Evolutionary conservation across 2,888 invertebrate genomes (phyloP), one percentile per base, ranked within the genome.

Genomic region (Drosophila neotestacea): DNA sequence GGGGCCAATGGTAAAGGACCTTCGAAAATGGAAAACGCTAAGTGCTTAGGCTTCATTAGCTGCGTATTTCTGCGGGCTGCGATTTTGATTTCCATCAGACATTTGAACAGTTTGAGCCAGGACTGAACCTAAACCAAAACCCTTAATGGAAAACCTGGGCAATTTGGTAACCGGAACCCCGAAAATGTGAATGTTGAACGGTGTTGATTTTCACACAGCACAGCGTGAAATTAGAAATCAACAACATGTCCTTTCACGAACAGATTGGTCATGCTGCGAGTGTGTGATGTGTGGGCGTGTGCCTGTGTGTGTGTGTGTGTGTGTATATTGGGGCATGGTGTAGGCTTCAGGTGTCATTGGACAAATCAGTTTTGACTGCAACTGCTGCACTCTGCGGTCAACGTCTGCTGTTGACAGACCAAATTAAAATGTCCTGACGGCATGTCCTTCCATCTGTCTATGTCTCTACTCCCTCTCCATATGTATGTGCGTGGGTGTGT

Each of bases 151-250:
- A 38, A 32, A 11, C 38, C 39, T 11, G 11, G 36, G 13, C 30
- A 48, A 48, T 54, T 39, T 13, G 39, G 39, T 30, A 54, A 54
- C 27, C 56, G 36, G 36, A 46, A 44, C 34, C 9, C 56, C 30
- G 46, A 16, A 22, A 42, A 36, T 16, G n/a, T 30, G 62, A 56
- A 56, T 48, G 59, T 59, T 58, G 81, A 70, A 78, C 82, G 81
- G 90, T 88, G 88, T 78, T 86, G 89, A 90, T 79, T 90, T 90
- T 90, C 90, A 84, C 88, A 88, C 90, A 84, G 77, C 90, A 71
- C 79, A 86, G 77, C 90, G 90, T 90, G 90, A 90, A 84, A 84
- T 84, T 84, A 89, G 89, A 84, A 84, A 87, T 83, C 89, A 89
- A 85, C 89, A 87, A 87, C 72, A 59, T 70, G 84, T 73, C 83